These are phyloP conservation scores for Oxygymnocypris stewartii DNA, from an alignment of 2,113 vertebrate species.

Conservation along the genomic window DNA sequence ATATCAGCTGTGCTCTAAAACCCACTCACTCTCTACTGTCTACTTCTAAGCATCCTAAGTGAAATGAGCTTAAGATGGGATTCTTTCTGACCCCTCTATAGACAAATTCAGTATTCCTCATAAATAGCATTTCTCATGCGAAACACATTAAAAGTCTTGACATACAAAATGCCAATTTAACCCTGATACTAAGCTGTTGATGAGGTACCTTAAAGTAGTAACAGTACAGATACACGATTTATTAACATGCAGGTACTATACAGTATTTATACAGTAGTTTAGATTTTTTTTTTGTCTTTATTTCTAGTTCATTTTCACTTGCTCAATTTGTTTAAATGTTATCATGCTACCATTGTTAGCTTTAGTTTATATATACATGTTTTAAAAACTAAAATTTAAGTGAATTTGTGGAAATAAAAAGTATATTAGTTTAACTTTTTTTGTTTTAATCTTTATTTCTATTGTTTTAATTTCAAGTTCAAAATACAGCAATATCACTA, in stretches of 20 bases:
- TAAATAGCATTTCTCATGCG: neutral
- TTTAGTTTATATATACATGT: neutral
- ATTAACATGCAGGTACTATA: neutral
- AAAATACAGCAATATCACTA: neutral
- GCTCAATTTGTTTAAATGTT: neutral
- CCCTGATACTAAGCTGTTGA: neutral
- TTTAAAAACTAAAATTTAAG: neutral
- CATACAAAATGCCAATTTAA: neutral
- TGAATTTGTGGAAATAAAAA: neutral
- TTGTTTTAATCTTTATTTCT: neutral
- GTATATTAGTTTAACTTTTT: neutral
- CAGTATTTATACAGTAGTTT: neutral
- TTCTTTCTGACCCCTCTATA: neutral
- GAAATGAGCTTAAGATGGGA: neutral
- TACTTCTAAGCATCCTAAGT: neutral
- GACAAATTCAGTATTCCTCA: neutral
- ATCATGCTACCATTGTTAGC: neutral
- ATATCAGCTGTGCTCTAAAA: conserved; percentile 10
- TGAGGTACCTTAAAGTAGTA: neutral
- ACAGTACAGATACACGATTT: neutral
- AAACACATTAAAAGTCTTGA: neutral
- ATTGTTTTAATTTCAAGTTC: neutral
- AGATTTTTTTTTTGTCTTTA: neutral
- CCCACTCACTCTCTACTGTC: neutral
- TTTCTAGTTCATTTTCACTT: neutral